Evolutionary conservation across 2,888 invertebrate species (phyloP).

Genomic region (Andrena chrysosceles): DNA sequence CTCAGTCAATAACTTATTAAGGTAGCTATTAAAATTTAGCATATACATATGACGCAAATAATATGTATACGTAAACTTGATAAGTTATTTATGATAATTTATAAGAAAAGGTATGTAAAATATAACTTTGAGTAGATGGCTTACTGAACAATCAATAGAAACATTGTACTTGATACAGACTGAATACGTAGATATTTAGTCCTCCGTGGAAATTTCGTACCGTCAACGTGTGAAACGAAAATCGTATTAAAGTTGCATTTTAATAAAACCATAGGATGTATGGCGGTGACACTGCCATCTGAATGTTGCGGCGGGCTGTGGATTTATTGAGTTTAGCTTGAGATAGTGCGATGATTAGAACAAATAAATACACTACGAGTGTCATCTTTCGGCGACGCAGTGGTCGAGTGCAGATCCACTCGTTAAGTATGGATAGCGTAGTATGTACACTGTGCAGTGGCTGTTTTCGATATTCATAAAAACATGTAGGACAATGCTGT

Average conservation of each 20-base stretch:
- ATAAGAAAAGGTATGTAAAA: background rate
- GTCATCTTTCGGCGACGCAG: constrained; percentile 43
- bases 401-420: constrained; percentile 50
- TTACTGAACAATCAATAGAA: constrained; percentile 43
- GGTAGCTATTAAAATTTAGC: constrained; percentile 1
- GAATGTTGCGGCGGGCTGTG: constrained; percentile 51
- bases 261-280: constrained; percentile 34
- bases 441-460: constrained; percentile 29
- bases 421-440: constrained; percentile 37
- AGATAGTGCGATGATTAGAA: constrained; percentile 51
- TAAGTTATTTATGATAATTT: constrained; percentile 33
- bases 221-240: constrained; percentile 25
- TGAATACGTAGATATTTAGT: constrained; percentile 55
- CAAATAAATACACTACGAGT: constrained; percentile 33
- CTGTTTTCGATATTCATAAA: constrained; percentile 57
- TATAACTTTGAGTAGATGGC: constrained; percentile 27
- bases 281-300: constrained; percentile 44
- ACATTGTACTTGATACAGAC: constrained; percentile 58
- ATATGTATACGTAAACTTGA: background rate
- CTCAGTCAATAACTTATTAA: background rate
- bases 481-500: constrained; percentile 65
- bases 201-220: constrained; percentile 22
- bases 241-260: constrained; percentile 40
- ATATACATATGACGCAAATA: constrained; percentile 14
- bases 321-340: constrained; percentile 52